Evolutionary conservation across 2,113 vertebrate genomes (phyloP).

Genomic region (Puma concolor): DNA sequence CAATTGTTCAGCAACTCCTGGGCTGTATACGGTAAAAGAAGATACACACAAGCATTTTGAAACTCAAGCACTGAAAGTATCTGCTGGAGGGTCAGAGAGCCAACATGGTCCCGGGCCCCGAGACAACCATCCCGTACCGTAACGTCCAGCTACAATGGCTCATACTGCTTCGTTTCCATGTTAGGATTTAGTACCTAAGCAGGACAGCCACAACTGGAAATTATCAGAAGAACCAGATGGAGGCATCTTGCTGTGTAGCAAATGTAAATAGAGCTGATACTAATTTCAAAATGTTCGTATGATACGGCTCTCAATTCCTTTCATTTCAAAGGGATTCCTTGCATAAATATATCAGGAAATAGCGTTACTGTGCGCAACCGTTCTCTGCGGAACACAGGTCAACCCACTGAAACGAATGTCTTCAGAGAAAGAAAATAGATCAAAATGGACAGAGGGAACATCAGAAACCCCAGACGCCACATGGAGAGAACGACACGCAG

Average conservation of each 20-base stretch:
- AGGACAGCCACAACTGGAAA: not conserved
- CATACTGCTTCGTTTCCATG: not conserved
- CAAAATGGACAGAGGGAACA: not conserved
- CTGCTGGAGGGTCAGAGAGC: not conserved
- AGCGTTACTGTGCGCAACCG: not conserved
- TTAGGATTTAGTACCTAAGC: no score
- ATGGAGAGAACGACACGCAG: not conserved
- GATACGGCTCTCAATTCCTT: not conserved
- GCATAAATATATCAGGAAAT: not conserved
- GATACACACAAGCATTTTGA: not conserved
- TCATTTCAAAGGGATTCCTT: not conserved
- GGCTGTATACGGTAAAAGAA: not conserved
- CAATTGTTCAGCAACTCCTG: no score
- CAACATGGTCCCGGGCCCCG: accelerated
- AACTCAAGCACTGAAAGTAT: not conserved
- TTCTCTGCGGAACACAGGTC: not conserved
- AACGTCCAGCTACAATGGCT: no score
- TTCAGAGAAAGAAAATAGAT: not conserved
- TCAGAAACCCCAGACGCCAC: not conserved
- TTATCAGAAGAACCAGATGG: no score
- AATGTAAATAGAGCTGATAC: no score
- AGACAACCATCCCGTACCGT: not conserved
- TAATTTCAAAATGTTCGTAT: not conserved
- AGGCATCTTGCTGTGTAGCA: not conserved
- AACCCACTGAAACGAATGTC: not conserved